Percentiles rank a stretch among this genome's conserved stretches.
Evolutionary conservation across 2,797 vertebrate genomes (phyloP).

Genomic region (Rhinella marina): DNA sequence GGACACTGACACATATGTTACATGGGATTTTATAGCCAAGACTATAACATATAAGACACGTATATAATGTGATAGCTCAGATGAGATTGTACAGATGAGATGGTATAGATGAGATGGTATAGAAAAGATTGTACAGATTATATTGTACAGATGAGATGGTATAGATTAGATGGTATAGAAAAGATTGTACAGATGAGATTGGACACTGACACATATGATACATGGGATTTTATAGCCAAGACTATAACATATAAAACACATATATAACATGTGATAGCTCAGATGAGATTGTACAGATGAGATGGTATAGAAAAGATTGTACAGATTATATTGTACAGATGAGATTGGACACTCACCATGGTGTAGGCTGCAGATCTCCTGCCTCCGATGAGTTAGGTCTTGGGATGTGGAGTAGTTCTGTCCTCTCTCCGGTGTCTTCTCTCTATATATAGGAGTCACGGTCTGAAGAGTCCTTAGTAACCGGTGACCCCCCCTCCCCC

Average conservation of each 20-base stretch:
- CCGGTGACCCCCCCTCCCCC: neutral
- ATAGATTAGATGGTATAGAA: no score
- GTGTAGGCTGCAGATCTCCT: conserved; percentile 8
- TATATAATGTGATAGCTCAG: no score
- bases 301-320: neutral
- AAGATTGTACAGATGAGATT: neutral
- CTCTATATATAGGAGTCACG: conserved; percentile 2
- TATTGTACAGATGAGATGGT: no score
- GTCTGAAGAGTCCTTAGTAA: neutral
- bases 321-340: neutral
- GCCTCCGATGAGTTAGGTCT: conserved; percentile 22
- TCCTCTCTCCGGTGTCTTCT: neutral
- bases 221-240: no score
- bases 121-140: neutral
- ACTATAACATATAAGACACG: no score
- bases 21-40: no score
- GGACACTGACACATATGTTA: no score
- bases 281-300: neutral
- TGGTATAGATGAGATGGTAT: no score
- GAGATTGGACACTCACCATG: conserved; percentile 37
- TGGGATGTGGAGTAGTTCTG: conserved; percentile 24
- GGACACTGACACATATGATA: no score
- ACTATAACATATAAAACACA: no score
- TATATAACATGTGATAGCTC: neutral
- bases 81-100: neutral